Base-by-base conservation (phyloP, 2,797 vertebrate species). In the Sebastes taczanowskii region DNA sequence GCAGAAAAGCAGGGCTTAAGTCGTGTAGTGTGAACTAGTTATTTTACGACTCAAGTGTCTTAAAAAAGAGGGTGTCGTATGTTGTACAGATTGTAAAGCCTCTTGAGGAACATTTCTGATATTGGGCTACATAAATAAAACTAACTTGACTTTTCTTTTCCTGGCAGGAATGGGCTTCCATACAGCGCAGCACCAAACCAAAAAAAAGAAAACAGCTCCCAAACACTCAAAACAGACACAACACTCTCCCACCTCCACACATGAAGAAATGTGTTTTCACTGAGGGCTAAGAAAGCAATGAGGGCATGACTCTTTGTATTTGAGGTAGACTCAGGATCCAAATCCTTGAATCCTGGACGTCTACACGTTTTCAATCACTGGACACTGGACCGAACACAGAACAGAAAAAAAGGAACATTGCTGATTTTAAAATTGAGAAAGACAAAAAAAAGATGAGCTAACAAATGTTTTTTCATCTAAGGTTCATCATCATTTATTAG, bases 401-500 rank as follows among this genome's bases (percentile, higher is more conserved):
- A 61, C 55, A 74, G 66, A 71, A 65, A 71, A 77, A 75, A 76
- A 71, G 42, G 22, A 55, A 81, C 78, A 78, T 20, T 32, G 62
- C 38, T 67, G 80, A 82, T 66, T 88, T 69, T 76, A 60, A 86
- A 92, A 92, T 77, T 81, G 78, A 85, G 87, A 88, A 80, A 80
- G 82, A 91, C 87, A 91, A 91, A 83, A 82, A 88, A 94, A 94
- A 91, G 89, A 95, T 91, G 93, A 89, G 89, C 85, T 93, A 94
- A 94, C 92, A 95, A 53, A 94, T 91, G 90, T 25, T 66, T 89
- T 92, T 95, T 85, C 83, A 88, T 95, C 94, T 95, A 94, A 91
- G 88, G 90, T 95, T 95, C 91, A 93, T 94, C 93, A 94, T 95
- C 88, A 91, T 95, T 96, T 96, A 95, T 96, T 95, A 92, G 91